Percentiles rank a stretch among this genome's conserved stretches.
Evolutionary conservation across 2,113 vertebrate species (phyloP).

Genomic region (Abramis brama): DNA sequence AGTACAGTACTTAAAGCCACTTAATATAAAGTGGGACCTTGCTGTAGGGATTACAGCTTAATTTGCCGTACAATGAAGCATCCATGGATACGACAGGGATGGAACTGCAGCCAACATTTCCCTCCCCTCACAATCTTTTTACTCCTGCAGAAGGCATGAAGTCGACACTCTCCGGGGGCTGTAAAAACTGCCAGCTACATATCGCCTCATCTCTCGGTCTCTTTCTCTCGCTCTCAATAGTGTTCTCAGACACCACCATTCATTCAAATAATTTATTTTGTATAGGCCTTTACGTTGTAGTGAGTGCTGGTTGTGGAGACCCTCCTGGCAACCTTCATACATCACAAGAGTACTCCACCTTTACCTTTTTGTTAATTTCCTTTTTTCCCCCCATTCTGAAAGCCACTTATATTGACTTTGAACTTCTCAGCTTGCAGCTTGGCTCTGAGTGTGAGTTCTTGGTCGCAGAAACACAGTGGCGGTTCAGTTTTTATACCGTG

Average conservation of each 20-base stretch:
- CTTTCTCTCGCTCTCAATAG: background rate
- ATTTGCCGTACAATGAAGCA: constrained; percentile 34
- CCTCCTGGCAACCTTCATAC: background rate
- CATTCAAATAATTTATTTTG: constrained; percentile 11
- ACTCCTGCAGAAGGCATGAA: constrained; percentile 11
- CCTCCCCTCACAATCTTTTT: background rate
- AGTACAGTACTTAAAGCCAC: no score
- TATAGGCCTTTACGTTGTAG: constrained; percentile 1
- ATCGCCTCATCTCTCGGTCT: background rate
- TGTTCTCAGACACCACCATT: background rate
- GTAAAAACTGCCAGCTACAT: constrained; percentile 21
- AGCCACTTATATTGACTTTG: constrained; percentile 17
- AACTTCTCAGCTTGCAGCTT: constrained; percentile 8
- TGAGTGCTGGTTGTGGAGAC: background rate
- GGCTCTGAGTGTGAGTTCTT: constrained; percentile 2
- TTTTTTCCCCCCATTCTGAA: background rate
- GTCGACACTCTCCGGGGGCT: background rate
- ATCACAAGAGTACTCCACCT: background rate
- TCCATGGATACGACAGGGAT: constrained; percentile 21
- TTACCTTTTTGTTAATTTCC: constrained; percentile 9
- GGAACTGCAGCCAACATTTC: constrained; percentile 6
- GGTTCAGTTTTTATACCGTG: constrained; percentile 33
- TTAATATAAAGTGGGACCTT: no score
- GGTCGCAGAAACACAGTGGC: constrained; percentile 16
- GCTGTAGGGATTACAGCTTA: constrained; percentile 29